Evolutionary conservation across 2,888 invertebrate species (phyloP), one percentile per base, ranked within the genome.

Genomic region (Electrophaes corylata): DNA sequence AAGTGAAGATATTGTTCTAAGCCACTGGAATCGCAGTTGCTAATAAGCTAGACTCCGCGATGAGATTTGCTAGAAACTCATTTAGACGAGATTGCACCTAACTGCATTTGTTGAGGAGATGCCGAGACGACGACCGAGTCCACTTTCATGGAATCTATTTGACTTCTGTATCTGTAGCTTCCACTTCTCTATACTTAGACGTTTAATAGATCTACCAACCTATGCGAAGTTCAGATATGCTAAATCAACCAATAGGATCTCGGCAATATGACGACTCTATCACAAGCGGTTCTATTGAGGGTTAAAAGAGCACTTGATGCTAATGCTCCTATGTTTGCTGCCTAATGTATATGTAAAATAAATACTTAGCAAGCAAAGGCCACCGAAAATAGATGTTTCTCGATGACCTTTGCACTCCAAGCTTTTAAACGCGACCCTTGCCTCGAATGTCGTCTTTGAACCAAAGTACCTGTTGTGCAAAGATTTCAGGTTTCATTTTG

Each of bases 71-170:
- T 29, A 54, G 58, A 64, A 70, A 70, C 73, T 76, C 70, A 82
- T 81, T 85, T 80, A 76, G 66, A 64, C 57, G 71, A 83, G 82
- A 87, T 87, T 86, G 86, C 84, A 60, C 59, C 78, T 85, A 86
- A 87, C 74, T 77, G 72, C 77, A 81, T 85, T 85, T 81, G 63
- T 66, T 56, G 65, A 68, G 66, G 68, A 76, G 76, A 65, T 58
- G 41, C 62, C 47, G 35, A 40, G 45, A 57, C 39, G 54, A 19
- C 23, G 31, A 47, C 37, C 47, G 18, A 50, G 16, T 58, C 53
- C 19, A 58, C 47, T 48, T 43, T 57, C 23, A 40, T 33, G 33
- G 26, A 43, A 47, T 18, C 19, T 46, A 57, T 51, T 47, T 51
- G 23, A 26, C 18, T 53, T 33, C 40, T 53, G n/a, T n/a, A 44